A percentile compares a stretch with the other conserved stretches of the same genome.
Evolutionary conservation across 2,113 vertebrate species (phyloP).

Genomic region (Strix uralensis): DNA sequence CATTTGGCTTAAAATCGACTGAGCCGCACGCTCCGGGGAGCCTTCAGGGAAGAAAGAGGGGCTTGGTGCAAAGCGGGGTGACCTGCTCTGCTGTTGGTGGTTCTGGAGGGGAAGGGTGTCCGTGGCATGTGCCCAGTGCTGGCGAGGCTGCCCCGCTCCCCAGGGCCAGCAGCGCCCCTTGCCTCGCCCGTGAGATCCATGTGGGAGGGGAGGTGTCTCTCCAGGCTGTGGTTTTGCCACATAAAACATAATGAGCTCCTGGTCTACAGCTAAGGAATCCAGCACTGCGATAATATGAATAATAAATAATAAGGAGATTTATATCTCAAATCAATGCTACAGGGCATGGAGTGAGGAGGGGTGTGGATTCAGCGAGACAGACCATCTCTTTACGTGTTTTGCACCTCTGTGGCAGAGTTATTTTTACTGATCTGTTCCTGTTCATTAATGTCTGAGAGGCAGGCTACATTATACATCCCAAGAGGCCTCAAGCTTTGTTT

Average conservation of each 20-base stretch:
- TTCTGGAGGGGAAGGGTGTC: neutral
- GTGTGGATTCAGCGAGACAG: neutral
- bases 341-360: neutral
- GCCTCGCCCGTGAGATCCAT: rapidly evolving
- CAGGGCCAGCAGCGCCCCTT: neutral
- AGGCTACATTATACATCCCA: neutral
- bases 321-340: neutral
- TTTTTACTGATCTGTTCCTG: neutral
- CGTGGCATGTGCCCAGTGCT: rapidly evolving
- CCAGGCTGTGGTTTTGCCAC: neutral
- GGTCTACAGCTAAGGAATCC: neutral
- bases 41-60: neutral
- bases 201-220: neutral
- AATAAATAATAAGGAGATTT: conserved; percentile 37
- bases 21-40: neutral
- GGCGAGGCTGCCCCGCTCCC: rapidly evolving
- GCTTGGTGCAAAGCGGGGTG: neutral
- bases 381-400: neutral
- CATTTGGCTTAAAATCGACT: neutral
- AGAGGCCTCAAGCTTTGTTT: conserved; percentile 28
- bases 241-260: neutral
- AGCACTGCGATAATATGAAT: neutral
- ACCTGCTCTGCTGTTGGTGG: neutral
- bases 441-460: neutral
- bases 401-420: neutral